These are phyloP conservation scores for Empidonax traillii DNA, from an alignment of 2,113 vertebrate species.

Conservation along the genomic window DNA sequence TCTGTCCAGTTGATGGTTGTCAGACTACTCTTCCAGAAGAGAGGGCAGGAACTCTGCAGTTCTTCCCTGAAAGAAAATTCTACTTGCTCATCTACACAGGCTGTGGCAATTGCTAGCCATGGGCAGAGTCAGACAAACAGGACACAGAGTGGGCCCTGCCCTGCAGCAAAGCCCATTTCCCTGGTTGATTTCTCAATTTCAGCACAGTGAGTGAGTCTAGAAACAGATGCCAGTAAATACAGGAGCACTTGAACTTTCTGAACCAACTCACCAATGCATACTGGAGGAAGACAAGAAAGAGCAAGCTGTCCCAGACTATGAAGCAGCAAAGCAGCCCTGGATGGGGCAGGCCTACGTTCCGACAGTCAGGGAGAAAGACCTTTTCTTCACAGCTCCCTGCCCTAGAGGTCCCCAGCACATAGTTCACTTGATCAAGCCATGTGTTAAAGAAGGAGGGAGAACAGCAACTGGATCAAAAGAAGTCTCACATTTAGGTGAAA, in stretches of 20 bases:
- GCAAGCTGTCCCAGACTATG: rapidly evolving
- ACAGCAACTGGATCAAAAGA: not conserved
- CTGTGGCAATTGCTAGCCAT: not conserved
- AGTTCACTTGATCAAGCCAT: not conserved
- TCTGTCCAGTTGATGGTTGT: not conserved
- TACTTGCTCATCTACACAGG: not conserved
- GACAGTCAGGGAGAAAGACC: not conserved
- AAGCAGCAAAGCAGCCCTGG: not conserved
- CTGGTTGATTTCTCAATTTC: not conserved
- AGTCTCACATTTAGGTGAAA: not conserved
- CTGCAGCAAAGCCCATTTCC: not conserved
- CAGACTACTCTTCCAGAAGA: not conserved
- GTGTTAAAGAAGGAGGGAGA: not conserved
- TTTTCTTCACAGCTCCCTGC: not conserved
- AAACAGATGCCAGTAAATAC: not conserved
- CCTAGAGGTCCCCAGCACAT: not conserved
- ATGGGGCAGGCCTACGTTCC: not conserved
- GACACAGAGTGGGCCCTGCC: not conserved
- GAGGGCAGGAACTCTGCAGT: not conserved
- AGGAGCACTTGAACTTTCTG: not conserved
- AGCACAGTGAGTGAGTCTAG: not conserved
- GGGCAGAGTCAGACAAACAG: not conserved
- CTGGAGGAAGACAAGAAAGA: not conserved
- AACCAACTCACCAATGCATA: not conserved
- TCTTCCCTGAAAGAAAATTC: not conserved